Evolutionary conservation across 2,797 vertebrate species (phyloP).

Genomic region (Etheostoma nigrum): DNA sequence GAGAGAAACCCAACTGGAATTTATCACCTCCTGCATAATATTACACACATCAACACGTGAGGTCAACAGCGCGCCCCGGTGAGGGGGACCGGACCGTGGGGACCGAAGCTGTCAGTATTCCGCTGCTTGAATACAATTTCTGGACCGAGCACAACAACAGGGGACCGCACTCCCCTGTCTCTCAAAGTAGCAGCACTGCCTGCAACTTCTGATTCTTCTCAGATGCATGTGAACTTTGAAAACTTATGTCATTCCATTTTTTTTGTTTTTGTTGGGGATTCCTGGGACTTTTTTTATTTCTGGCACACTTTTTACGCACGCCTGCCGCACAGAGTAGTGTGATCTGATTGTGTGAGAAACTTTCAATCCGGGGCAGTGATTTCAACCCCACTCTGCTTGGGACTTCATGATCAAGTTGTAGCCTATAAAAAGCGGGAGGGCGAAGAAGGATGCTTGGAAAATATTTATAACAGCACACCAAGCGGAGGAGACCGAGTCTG

Average conservation of each 20-base stretch:
- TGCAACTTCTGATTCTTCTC: slow-evolving; percentile 27
- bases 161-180: slow-evolving; percentile 54
- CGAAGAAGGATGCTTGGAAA: slow-evolving; percentile 68
- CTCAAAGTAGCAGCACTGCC: slow-evolving; percentile 43
- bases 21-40: slow-evolving; percentile 59
- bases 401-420: slow-evolving; percentile 36
- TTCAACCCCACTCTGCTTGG: not conserved
- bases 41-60: slow-evolving; percentile 42
- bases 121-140: slow-evolving; percentile 18
- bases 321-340: slow-evolving; percentile 1
- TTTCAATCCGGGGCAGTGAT: slow-evolving; percentile 65
- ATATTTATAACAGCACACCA: slow-evolving; percentile 36
- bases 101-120: slow-evolving; percentile 49
- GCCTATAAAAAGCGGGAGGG: slow-evolving; percentile 25
- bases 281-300: slow-evolving; percentile 35
- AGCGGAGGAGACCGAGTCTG: slow-evolving; percentile 18
- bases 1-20: slow-evolving; percentile 65
- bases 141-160: slow-evolving; percentile 57
- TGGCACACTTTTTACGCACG: slow-evolving; percentile 56
- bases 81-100: slow-evolving; percentile 41
- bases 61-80: slow-evolving; percentile 42
- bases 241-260: slow-evolving; percentile 59
- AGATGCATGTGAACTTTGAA: slow-evolving; percentile 51
- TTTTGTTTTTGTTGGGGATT: slow-evolving; percentile 43
- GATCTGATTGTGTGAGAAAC: slow-evolving; percentile 44